Conservation (phyloP, 2,797 vertebrate genomes). For the Siniperca scherzeri region DNA sequence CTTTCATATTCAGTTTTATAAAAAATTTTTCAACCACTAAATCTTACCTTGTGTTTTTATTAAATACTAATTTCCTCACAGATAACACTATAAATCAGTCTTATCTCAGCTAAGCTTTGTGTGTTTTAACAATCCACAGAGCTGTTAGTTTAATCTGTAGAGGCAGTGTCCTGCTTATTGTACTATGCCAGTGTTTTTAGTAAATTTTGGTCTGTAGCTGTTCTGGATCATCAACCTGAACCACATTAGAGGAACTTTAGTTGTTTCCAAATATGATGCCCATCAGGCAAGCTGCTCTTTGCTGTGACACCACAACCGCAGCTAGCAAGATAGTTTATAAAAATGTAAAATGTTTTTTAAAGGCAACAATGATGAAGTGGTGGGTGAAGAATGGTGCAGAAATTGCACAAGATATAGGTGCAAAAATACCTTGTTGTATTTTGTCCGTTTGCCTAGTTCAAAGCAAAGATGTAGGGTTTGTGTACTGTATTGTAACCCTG, state of each 20-base stretch:
- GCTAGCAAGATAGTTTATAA: not conserved
- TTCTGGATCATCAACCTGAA: conserved; percentile 28
- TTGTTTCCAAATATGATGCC: conserved; percentile 36
- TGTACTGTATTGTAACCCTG: not conserved
- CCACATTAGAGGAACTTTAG: conserved; percentile 39
- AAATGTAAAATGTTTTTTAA: conserved; percentile 12
- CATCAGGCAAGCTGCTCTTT: conserved; percentile 26
- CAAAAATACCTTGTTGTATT: too few relatives aligned
- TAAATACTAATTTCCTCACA: not conserved
- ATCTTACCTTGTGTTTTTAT: not conserved
- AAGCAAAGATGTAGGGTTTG: not conserved
- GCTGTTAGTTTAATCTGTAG: conserved; percentile 1
- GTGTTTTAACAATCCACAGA: conserved; percentile 4
- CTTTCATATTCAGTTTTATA: conserved; percentile 9
- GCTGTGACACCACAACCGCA: not conserved
- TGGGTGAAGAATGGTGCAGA: not conserved
- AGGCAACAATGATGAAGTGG: not conserved
- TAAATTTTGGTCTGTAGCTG: conserved; percentile 3
- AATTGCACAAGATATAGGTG: not conserved
- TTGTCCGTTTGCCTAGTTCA: too few relatives aligned
- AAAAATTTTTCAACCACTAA: conserved; percentile 15
- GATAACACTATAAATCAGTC: not conserved
- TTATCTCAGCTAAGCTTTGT: not conserved
- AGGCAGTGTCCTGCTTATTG: not conserved
- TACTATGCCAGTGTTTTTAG: conserved; percentile 7